These are phyloP conservation scores for Chaetophractus vellerosus DNA, from an alignment of 2,797 vertebrate genomes.

Conservation along the genomic window DNA sequence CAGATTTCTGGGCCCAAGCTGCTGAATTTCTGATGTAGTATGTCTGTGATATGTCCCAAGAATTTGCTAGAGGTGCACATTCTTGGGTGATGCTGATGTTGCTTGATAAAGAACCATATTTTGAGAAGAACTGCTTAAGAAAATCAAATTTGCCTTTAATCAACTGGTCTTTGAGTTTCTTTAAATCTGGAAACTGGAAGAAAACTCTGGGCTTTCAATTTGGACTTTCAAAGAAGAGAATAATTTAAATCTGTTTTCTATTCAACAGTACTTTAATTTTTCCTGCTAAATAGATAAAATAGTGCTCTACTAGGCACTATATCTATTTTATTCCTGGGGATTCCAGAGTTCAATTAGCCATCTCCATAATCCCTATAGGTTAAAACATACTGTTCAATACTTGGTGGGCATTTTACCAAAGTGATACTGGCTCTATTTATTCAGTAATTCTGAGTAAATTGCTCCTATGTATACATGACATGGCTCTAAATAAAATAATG, in stretches of 20 bases:
- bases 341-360: neutral
- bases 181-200: neutral
- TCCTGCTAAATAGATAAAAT: no score
- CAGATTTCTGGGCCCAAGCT: neutral
- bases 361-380: neutral
- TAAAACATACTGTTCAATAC: neutral
- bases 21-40: neutral
- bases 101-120: neutral
- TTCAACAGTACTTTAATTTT: no score
- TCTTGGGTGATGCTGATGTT: neutral
- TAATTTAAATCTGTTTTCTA: neutral
- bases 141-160: neutral
- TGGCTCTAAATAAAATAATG: conserved; percentile 1
- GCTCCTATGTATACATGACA: neutral
- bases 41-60: neutral
- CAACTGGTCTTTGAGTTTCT: neutral
- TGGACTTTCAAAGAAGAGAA: conserved; percentile 10
- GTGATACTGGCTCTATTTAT: neutral
- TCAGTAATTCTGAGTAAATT: neutral
- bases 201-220: neutral
- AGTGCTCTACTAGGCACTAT: no score
- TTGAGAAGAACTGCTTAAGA: neutral
- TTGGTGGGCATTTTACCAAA: neutral
- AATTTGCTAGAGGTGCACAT: neutral
- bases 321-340: no score